phyloP scores from a whole-genome alignment of 2,888 invertebrate genomes.

The Antheraea yamamai region DNA sequence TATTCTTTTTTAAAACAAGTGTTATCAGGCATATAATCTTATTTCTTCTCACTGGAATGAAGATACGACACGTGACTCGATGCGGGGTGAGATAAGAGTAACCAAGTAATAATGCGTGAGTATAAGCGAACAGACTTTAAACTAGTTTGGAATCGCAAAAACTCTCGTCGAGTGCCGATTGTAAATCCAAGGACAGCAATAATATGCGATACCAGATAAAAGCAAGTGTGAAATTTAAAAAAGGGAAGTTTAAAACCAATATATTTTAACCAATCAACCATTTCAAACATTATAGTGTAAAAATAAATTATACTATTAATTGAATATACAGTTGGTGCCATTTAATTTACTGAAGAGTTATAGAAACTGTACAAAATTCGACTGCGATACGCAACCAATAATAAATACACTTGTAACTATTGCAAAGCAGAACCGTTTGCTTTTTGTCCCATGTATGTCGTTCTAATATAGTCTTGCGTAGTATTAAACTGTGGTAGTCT shows the following conservation, averaged over 20 bases:
- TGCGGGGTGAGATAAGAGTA: slow-evolving; percentile 3
- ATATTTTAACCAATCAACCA: too few relatives aligned
- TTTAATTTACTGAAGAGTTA: too few relatives aligned
- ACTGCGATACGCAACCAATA: too few relatives aligned
- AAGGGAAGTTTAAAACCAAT: neutral
- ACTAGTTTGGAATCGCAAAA: slow-evolving; percentile 10
- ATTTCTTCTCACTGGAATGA: neutral
- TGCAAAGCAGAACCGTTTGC: too few relatives aligned
- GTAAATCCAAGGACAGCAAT: slow-evolving; percentile 1
- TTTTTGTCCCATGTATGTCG: too few relatives aligned
- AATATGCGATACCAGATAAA: neutral
- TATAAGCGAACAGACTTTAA: neutral
- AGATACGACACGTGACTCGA: neutral
- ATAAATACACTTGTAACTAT: too few relatives aligned
- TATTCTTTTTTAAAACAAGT: neutral
- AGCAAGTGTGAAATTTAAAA: neutral
- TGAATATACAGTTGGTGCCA: too few relatives aligned
- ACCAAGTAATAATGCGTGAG: neutral
- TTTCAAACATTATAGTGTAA: too few relatives aligned
- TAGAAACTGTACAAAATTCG: too few relatives aligned
- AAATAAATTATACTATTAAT: too few relatives aligned
- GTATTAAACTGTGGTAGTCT: too few relatives aligned
- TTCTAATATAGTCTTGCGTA: too few relatives aligned
- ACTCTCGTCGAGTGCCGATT: neutral
- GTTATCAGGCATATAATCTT: neutral